Conservation (phyloP, 2,797 vertebrate genomes). For the Halcyon smyrnensis region DNA sequence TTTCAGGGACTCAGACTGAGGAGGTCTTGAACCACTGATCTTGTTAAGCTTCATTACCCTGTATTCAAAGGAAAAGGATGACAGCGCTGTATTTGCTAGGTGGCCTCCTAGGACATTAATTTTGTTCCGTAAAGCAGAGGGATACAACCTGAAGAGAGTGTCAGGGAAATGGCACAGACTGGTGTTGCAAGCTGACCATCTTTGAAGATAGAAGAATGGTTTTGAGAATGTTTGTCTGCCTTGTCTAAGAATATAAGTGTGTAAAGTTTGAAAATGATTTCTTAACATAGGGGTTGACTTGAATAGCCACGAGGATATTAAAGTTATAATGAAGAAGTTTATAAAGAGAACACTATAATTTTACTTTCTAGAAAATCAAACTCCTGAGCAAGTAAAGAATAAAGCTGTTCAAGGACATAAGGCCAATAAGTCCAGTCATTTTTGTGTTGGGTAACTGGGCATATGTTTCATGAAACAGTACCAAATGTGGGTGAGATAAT, state of each 20-base stretch:
- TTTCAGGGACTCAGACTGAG: neutral
- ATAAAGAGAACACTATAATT: neutral
- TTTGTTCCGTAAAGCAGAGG: neutral
- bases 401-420: neutral
- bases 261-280: neutral
- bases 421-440: neutral
- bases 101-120: neutral
- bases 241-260: neutral
- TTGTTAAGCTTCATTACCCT: neutral
- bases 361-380: neutral
- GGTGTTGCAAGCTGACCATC: neutral
- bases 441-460: neutral
- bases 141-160: neutral
- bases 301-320: neutral
- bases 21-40: neutral
- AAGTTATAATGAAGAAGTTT: neutral
- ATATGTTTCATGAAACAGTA: fast-evolving
- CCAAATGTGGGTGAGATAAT: neutral
- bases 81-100: neutral
- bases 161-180: neutral
- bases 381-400: neutral
- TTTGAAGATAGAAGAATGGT: neutral
- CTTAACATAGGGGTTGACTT: neutral
- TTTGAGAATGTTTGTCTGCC: neutral
- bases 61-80: neutral